Evolutionary conservation across 2,888 invertebrate genomes (phyloP), one percentile per base, ranked within the genome.

Genomic region (Phania funesta): DNA sequence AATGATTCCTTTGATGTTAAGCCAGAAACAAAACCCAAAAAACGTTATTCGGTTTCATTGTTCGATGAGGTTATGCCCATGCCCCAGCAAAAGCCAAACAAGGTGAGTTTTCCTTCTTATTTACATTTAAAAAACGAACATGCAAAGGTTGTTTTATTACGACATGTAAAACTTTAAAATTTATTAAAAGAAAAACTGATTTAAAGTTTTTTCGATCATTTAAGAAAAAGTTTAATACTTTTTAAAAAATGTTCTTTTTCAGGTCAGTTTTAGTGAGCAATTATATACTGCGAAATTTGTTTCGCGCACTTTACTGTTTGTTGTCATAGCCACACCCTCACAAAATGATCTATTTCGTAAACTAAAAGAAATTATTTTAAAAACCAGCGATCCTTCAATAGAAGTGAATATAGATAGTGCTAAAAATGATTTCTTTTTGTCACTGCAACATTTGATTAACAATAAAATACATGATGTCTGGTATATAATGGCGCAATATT

Each of bases 31-130:
- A 44, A 78, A 8, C 22, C 80, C 0, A 88, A 86, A 26, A 87
- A 87, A 24, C 87, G 90, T 2, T 86, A 88, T 16, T 90, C 91
- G 0, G 88, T 91, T 0, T 91, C 90, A 8, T 85, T 91, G 64
- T 91, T 91, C 65, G 91, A 91, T 65, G 87, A 90, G 18, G 85
- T 89, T 1, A 86, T 87, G 26, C 85, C 89, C 38, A 80, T 84
- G 46, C 84, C 84, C 0, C 85, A 86, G 38, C 86, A 87, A 41
- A 76, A 79, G n/a, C 78, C 83, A 32, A 81, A 78, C 29, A 87
- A 86, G 84, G 89, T 88, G 75, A 50, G 70, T 80, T n/a, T 41
- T 13, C 18, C 9, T 35, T 35, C 9, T 35, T 35, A 44, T 16
- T 44, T 0, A 44, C 2, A 44, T 16, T 44, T 16, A 18, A 44